Percentiles rank a stretch among this genome's conserved stretches.
Conservation (phyloP, 2,113 vertebrate genomes). For the Pipa parva region DNA sequence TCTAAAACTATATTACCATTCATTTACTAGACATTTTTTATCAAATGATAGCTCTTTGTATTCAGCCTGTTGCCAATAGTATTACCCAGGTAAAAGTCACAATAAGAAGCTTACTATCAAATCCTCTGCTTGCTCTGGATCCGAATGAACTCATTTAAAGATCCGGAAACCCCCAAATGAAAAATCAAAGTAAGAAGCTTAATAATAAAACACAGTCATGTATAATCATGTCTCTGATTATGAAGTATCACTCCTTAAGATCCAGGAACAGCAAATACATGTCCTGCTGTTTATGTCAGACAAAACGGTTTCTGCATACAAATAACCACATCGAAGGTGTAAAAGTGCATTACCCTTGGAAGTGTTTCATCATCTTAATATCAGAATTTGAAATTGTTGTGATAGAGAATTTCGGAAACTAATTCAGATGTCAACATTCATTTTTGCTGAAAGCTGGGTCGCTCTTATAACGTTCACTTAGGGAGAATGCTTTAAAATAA, state of each 20-base stretch:
- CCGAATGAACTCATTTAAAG: conserved; percentile 49
- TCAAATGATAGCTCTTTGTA: too few relatives aligned
- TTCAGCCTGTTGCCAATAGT: background rate
- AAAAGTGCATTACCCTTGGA: conserved; percentile 12
- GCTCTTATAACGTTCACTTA: background rate
- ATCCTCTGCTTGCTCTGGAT: conserved; percentile 20
- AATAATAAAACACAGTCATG: conserved; percentile 52
- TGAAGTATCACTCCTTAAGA: conserved; percentile 44
- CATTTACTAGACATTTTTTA: too few relatives aligned
- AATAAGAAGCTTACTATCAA: background rate
- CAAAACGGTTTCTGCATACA: conserved; percentile 43
- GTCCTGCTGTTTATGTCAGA: conserved; percentile 33
- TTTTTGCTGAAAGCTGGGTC: background rate
- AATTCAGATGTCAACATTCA: background rate
- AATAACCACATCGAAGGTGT: conserved; percentile 6
- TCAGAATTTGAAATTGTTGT: conserved; percentile 7
- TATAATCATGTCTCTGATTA: conserved; percentile 46
- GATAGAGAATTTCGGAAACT: background rate
- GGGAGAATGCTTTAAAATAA: background rate
- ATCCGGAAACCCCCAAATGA: conserved; percentile 45
- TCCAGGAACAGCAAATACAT: conserved; percentile 44
- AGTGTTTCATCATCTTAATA: conserved; percentile 3
- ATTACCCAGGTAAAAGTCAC: background rate
- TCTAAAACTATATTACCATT: too few relatives aligned
- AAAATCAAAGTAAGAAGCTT: conserved; percentile 34